These are phyloP conservation scores for Tridacna gigas DNA, from an alignment of 2,888 invertebrate genomes.

Conservation along the genomic window DNA sequence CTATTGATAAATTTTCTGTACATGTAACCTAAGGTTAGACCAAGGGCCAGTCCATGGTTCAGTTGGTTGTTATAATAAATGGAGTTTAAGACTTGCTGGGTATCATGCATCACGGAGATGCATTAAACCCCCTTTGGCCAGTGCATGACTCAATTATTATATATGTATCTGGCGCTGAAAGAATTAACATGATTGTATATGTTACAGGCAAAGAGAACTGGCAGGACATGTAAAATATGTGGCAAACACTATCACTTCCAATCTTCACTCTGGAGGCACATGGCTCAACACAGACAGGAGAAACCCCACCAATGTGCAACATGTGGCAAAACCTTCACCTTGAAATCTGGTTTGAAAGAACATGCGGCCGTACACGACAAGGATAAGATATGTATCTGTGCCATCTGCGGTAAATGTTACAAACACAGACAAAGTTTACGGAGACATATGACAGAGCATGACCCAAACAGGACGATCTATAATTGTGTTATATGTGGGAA, in stretches of 20 bases:
- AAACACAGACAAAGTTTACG: conserved; percentile 20
- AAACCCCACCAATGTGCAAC: conserved; percentile 5
- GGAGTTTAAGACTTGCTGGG: too few relatives aligned
- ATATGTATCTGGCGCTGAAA: too few relatives aligned
- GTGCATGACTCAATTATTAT: too few relatives aligned
- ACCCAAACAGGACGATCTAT: conserved; percentile 3
- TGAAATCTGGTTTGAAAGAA: conserved; percentile 17
- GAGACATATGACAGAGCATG: conserved; percentile 13
- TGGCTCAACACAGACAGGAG: conserved; percentile 2
- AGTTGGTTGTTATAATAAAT: too few relatives aligned
- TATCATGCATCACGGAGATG: too few relatives aligned
- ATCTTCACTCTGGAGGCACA: conserved; percentile 13
- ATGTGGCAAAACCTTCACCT: conserved; percentile 10
- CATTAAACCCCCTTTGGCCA: too few relatives aligned
- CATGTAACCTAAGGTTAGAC: too few relatives aligned
- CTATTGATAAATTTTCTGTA: too few relatives aligned
- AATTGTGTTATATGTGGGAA: conserved; percentile 12
- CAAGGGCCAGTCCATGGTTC: too few relatives aligned
- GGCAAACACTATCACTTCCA: conserved; percentile 16
- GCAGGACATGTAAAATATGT: conserved; percentile 12
- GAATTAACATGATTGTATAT: too few relatives aligned
- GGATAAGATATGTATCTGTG: conserved; percentile 11
- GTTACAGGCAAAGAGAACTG: conserved; percentile 11
- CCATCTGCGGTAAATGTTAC: conserved; percentile 14
- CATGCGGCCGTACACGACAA: conserved; percentile 6